Percentiles rank a stretch among this genome's conserved stretches.
phyloP scores from a whole-genome alignment of 1,140 invertebrate genomes.

The Temnothorax nylanderi region DNA sequence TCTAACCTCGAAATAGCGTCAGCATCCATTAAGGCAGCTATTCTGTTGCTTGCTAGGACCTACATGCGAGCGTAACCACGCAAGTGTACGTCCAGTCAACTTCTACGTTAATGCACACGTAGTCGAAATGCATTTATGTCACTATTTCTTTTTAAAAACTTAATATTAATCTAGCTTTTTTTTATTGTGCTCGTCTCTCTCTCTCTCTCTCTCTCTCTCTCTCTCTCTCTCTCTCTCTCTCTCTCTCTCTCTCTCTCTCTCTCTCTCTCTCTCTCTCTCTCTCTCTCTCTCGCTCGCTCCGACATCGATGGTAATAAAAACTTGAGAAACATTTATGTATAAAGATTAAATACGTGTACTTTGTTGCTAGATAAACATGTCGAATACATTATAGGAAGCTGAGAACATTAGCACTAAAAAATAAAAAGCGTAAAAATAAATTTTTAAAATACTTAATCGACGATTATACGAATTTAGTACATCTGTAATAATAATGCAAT shows the following conservation, averaged over 20 bases:
- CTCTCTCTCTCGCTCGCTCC: background rate
- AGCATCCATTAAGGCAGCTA: conserved; percentile 67
- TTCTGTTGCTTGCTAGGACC: conserved; percentile 53
- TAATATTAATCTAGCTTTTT: conserved; percentile 30
- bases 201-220: background rate
- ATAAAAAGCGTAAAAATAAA: background rate
- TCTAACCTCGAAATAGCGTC: conserved; percentile 69
- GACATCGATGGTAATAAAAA: background rate
- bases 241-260: background rate
- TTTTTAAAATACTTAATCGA: background rate
- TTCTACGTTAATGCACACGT: background rate
- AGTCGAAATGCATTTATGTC: conserved; percentile 22
- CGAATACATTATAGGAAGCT: background rate
- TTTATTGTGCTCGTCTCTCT: background rate
- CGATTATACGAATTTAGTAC: background rate
- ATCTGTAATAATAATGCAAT: background rate
- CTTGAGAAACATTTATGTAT: background rate
- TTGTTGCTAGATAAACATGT: background rate
- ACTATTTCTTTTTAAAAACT: background rate
- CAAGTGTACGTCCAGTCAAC: conserved; percentile 38
- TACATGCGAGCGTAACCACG: conserved; percentile 33
- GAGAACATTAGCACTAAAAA: background rate
- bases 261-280: background rate
- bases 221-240: background rate
- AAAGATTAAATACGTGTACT: background rate